Percentiles rank a stretch among this genome's conserved stretches.
Evolutionary conservation across 2,888 invertebrate genomes (phyloP).

Genomic region (Metacarcinus magister): DNA sequence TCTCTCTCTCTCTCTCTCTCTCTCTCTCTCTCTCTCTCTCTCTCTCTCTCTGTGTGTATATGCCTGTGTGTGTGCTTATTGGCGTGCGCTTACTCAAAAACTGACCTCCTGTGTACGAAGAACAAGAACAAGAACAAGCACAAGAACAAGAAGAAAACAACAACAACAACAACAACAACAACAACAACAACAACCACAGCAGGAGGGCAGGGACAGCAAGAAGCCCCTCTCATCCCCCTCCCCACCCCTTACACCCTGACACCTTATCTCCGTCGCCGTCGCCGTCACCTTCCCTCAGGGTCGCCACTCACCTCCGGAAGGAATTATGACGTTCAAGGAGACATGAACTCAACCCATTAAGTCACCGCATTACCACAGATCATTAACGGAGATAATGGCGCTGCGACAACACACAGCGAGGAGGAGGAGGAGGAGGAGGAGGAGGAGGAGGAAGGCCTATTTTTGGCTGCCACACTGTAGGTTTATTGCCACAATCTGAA

Average conservation of each 20-base stretch:
- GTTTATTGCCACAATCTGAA: too few species aligned
- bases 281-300: not conserved
- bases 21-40: too few species aligned
- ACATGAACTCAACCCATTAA: not conserved
- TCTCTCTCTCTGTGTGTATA: not conserved
- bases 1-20: too few species aligned
- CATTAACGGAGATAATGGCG: not conserved
- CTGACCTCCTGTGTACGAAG: not conserved
- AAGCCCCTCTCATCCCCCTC: not conserved
- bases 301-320: not conserved
- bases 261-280: not conserved
- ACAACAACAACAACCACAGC: not conserved
- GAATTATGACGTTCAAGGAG: conserved; percentile 28
- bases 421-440: conserved; percentile 28
- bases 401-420: not conserved
- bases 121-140: not conserved
- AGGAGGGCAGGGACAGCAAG: not conserved
- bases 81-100: not conserved
- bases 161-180: not conserved
- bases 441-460: not conserved
- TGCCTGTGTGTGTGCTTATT: not conserved
- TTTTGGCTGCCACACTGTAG: too few species aligned
- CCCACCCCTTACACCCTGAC: not conserved
- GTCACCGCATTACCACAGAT: not conserved
- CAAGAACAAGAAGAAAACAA: not conserved